phyloP scores from a whole-genome alignment of 92 coral and sea anemone genomes.

The Montipora capitata region DNA sequence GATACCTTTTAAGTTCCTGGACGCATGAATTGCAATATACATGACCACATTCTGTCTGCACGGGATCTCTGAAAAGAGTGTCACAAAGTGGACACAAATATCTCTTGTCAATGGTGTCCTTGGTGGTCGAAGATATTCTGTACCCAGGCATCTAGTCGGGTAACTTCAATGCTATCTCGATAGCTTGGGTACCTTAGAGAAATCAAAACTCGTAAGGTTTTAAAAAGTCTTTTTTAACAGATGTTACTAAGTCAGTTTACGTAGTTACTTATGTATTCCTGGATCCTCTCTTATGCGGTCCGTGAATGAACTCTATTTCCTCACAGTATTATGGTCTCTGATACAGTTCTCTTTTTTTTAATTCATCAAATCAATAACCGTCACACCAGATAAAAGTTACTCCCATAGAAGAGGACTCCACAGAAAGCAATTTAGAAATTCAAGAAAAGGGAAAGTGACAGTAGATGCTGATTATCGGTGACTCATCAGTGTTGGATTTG shows the following conservation, averaged over 20 bases:
- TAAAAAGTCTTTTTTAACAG: not conserved
- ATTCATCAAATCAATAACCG: too few species aligned
- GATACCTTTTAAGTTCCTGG: constrained; percentile 23
- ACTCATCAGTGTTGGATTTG: too few species aligned
- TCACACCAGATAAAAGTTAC: too few species aligned
- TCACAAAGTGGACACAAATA: constrained; percentile 38
- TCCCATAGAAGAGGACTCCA: too few species aligned
- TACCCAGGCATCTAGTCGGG: constrained; percentile 27
- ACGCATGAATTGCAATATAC: constrained; percentile 47
- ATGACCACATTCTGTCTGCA: constrained; percentile 53
- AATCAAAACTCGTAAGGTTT: not conserved
- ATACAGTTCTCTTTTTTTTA: too few species aligned
- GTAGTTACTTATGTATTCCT: too few species aligned
- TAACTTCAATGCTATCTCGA: not conserved
- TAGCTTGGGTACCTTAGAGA: not conserved
- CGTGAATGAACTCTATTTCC: too few species aligned
- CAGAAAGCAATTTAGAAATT: too few species aligned
- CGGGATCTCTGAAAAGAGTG: constrained; percentile 43
- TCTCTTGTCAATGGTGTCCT: not conserved
- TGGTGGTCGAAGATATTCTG: not conserved
- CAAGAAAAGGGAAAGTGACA: too few species aligned
- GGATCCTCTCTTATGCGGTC: too few species aligned
- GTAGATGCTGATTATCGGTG: too few species aligned
- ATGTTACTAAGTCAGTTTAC: not conserved
- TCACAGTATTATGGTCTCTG: too few species aligned